These are phyloP conservation scores for Muschampia plurimacula DNA, from an alignment of 2,888 invertebrate genomes.

Conservation along the genomic window DNA sequence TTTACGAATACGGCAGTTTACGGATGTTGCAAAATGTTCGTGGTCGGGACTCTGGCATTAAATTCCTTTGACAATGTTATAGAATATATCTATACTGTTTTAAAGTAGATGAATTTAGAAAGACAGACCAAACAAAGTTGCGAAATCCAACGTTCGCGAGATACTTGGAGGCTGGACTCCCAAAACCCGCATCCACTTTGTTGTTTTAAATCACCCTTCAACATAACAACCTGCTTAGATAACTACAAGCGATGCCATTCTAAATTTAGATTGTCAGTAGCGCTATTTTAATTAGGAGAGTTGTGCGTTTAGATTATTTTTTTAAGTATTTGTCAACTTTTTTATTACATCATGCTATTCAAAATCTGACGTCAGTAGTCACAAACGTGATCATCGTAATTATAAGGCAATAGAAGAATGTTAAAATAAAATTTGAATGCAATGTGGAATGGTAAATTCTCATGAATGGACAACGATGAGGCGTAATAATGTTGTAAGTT, in stretches of 20 bases:
- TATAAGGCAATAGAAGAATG: constrained; percentile 53
- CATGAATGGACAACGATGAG: constrained; percentile 52
- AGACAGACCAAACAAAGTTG: constrained; percentile 71
- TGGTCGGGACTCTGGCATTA: too few relatives aligned
- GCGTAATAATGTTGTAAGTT: constrained; percentile 48
- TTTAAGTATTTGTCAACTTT: constrained; percentile 42
- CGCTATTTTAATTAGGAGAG: constrained; percentile 62
- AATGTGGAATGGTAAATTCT: constrained; percentile 49
- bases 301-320: constrained; percentile 59
- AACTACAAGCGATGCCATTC: constrained; percentile 69
- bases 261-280: constrained; percentile 57
- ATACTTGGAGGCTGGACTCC: constrained; percentile 82
- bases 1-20: too few relatives aligned
- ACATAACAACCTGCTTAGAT: constrained; percentile 69
- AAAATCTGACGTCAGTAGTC: constrained; percentile 58
- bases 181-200: constrained; percentile 78
- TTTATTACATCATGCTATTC: constrained; percentile 64
- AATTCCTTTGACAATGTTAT: constrained; percentile 62
- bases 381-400: constrained; percentile 36
- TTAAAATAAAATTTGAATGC: constrained; percentile 51
- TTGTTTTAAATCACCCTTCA: constrained; percentile 64
- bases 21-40: too few relatives aligned
- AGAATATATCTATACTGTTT: constrained; percentile 47
- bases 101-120: constrained; percentile 59
- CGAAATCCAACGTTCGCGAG: constrained; percentile 65